These are phyloP conservation scores for Heterotis niloticus DNA, from an alignment of 2,113 vertebrate genomes.

Conservation along the genomic window DNA sequence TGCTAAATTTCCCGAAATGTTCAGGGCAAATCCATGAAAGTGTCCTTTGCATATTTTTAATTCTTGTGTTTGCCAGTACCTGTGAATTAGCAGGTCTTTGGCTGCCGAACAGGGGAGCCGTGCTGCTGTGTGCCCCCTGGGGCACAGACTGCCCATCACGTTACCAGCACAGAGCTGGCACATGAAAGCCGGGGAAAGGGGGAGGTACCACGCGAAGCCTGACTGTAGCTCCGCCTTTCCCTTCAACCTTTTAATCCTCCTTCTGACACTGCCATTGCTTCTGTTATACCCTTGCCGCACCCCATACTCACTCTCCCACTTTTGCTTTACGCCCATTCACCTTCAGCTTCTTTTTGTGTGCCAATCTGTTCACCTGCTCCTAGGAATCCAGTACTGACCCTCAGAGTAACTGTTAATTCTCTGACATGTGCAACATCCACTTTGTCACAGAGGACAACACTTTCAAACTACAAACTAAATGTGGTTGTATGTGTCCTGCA, in stretches of 20 bases:
- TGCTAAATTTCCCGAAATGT: too few relatives aligned
- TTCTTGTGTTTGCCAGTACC: background rate
- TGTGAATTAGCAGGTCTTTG: slow-evolving; percentile 20
- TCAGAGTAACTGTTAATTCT: too few relatives aligned
- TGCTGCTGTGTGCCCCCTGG: background rate
- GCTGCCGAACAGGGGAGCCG: background rate
- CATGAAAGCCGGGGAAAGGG: background rate
- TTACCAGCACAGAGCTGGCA: background rate
- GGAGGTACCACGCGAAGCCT: background rate
- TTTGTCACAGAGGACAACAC: too few relatives aligned
- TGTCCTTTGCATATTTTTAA: background rate
- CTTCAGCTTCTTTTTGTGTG: background rate
- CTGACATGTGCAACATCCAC: too few relatives aligned
- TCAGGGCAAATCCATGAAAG: too few relatives aligned
- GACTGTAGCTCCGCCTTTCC: too few relatives aligned
- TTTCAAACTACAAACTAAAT: too few relatives aligned
- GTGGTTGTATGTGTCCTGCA: too few relatives aligned
- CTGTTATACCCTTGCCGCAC: background rate
- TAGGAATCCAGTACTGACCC: too few relatives aligned
- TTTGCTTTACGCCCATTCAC: background rate
- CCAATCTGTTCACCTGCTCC: background rate
- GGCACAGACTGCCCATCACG: background rate
- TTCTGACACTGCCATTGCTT: too few relatives aligned
- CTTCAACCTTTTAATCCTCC: too few relatives aligned
- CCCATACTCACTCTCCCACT: background rate